phyloP scores from a whole-genome alignment of 2,888 invertebrate species.

The Chelonus formosanus region DNA sequence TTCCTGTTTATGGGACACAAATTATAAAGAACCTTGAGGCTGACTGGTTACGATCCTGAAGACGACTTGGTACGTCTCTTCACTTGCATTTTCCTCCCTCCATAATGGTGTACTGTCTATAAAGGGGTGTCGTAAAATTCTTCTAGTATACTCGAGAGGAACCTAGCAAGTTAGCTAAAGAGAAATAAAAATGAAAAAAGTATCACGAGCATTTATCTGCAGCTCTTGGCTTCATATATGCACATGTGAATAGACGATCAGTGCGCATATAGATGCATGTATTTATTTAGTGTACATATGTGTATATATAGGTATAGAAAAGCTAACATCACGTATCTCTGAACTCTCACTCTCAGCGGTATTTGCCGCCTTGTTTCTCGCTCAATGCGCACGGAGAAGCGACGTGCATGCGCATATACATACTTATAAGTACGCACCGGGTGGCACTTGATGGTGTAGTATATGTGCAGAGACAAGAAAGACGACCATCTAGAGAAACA shows the following conservation, averaged over 20 bases:
- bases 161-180: not conserved
- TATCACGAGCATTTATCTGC: not conserved
- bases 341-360: constrained; percentile 41
- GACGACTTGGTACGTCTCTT: not conserved
- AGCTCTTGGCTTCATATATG: not conserved
- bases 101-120: constrained; percentile 14
- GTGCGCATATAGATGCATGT: not conserved
- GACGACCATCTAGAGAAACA: constrained; percentile 16
- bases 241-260: not conserved
- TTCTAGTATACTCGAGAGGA: constrained; percentile 22
- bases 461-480: constrained; percentile 23
- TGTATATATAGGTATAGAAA: constrained; percentile 7
- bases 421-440: constrained; percentile 2
- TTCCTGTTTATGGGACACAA: constrained; percentile 13
- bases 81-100: not conserved
- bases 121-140: constrained; percentile 38
- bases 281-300: not conserved
- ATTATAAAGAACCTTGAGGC: constrained; percentile 25
- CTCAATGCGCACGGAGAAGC: constrained; percentile 17
- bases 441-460: not conserved
- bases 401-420: constrained; percentile 15
- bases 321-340: constrained; percentile 19
- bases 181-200: constrained; percentile 20
- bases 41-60: constrained; percentile 20
- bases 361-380: constrained; percentile 18